Conservation (phyloP, 2,888 invertebrate genomes). For the Lasioglossum figueresi region DNA sequence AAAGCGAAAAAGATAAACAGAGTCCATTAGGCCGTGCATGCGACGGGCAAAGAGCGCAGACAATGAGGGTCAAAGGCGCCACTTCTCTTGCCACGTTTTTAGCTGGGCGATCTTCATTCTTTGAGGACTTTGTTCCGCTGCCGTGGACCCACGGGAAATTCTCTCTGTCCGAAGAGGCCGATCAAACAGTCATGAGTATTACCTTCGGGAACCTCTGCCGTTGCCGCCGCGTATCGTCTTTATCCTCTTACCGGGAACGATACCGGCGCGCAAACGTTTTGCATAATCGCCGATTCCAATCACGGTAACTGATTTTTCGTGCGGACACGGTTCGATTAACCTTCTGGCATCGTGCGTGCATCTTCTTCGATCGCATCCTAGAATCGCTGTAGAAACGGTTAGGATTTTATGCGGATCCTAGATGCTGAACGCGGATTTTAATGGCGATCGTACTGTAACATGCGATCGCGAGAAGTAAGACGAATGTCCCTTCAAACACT, state of each 20-base stretch:
- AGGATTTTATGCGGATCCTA: neutral
- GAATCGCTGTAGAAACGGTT: neutral
- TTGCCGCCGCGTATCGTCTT: conserved; percentile 36
- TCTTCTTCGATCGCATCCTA: conserved; percentile 3
- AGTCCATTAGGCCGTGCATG: conserved; percentile 64
- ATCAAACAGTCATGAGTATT: conserved; percentile 65
- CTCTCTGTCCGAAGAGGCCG: conserved; percentile 60
- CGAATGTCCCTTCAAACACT: neutral
- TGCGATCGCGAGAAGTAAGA: neutral
- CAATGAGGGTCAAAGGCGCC: conserved; percentile 77
- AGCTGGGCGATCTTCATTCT: conserved; percentile 74
- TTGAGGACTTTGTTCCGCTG: conserved; percentile 67
- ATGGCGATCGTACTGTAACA: neutral
- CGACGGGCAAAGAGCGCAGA: conserved; percentile 69
- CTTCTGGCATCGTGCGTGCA: conserved; percentile 29
- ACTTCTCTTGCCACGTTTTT: conserved; percentile 75
- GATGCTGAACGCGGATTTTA: neutral
- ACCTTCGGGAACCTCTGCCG: conserved; percentile 45
- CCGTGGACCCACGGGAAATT: conserved; percentile 64
- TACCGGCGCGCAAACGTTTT: conserved; percentile 26
- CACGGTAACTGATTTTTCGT: conserved; percentile 27
- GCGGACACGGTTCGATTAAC: conserved; percentile 35
- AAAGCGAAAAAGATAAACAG: conserved; percentile 65
- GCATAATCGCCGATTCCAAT: conserved; percentile 32
- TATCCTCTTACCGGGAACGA: conserved; percentile 34